A percentile compares a stretch with the other conserved stretches of the same genome.
phyloP scores from a whole-genome alignment of 2,113 vertebrate genomes.

The Rhinichthys klamathensis region DNA sequence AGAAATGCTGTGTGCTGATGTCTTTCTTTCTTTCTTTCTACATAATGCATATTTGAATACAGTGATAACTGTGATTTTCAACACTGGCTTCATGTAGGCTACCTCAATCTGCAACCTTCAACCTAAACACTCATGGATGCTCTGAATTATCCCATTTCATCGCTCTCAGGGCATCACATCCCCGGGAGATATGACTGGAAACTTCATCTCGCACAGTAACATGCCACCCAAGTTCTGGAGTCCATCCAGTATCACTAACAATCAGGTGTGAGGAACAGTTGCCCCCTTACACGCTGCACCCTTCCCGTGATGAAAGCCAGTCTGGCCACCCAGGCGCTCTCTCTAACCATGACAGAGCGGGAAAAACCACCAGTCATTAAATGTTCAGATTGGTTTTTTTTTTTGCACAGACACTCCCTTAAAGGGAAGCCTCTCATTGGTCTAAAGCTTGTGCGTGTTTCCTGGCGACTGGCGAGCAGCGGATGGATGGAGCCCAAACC shows the following conservation, averaged over 20 bases:
- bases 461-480: constrained; percentile 25
- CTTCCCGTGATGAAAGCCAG: constrained; percentile 49
- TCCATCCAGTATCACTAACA: constrained; percentile 53
- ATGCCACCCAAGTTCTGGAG: constrained; percentile 59
- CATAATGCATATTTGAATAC: constrained; percentile 3
- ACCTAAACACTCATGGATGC: constrained; percentile 40
- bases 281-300: constrained; percentile 24
- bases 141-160: constrained; percentile 1
- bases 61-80: constrained; percentile 22
- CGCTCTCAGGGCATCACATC: constrained; percentile 32
- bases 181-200: constrained; percentile 45
- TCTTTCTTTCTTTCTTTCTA: constrained; percentile 16
- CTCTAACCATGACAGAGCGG: constrained; percentile 54
- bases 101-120: neutral
- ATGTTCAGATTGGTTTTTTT: constrained; percentile 49
- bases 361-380: constrained; percentile 56
- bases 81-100: constrained; percentile 17
- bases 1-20: constrained; percentile 16
- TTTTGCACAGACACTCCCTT: constrained; percentile 50
- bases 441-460: constrained; percentile 51
- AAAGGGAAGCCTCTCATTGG: constrained; percentile 74
- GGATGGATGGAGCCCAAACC: constrained; percentile 27
- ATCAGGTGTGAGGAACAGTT: constrained; percentile 56
- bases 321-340: constrained; percentile 53
- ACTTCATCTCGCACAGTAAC: constrained; percentile 47